Evolutionary conservation across 1,140 invertebrate genomes (phyloP), one percentile per base, ranked within the genome.

Genomic region (Mizuhopecten yessoensis): DNA sequence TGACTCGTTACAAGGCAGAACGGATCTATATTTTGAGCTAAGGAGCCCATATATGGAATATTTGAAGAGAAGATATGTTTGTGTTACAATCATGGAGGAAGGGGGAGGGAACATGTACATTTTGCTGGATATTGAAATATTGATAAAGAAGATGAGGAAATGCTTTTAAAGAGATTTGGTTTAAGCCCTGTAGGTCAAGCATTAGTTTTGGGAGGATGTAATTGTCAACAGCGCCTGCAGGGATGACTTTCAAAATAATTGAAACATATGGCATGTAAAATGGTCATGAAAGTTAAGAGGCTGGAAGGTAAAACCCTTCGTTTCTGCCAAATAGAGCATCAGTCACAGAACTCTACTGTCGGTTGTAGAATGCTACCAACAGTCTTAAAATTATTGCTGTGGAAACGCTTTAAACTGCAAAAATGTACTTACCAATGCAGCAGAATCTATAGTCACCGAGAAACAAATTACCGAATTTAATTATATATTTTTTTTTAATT

Each of bases 401-500:
- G 11, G 23, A 75, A 75, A 29, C 45, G 20, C 23, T 75, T 75
- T 17, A 75, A 75, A 75, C 57, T 29, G 23, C 29, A 5, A 75
- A n/a, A n/a, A 29, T 17, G n/a, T 75, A n/a, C 57, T 75, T 75
- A 3, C 23, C 57, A n/a, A 5, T 29, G 23, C 57, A 75, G 57
- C 0, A 29, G 1, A 29, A 75, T 75, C 5, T 75, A 29, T 29
- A 29, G 57, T 29, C 23, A 9, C 23, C 0, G 23, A 49, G 15
- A n/a, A 75, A 75, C 57, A 75, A 75, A 75, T 75, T 75, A 75
- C n/a, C 57, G 29, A 75, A 75, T 75, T 29, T 3, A 75, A 75
- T 75, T 75, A 75, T 17, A 75, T 11, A n/a, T 9, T 9, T n/a
- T 75, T 75, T 75, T 75, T 75, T 29, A 1, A 13, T 75, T 75